These are phyloP conservation scores for Tarsius wallacei DNA, from an alignment of 2,797 vertebrate genomes.

Conservation along the genomic window DNA sequence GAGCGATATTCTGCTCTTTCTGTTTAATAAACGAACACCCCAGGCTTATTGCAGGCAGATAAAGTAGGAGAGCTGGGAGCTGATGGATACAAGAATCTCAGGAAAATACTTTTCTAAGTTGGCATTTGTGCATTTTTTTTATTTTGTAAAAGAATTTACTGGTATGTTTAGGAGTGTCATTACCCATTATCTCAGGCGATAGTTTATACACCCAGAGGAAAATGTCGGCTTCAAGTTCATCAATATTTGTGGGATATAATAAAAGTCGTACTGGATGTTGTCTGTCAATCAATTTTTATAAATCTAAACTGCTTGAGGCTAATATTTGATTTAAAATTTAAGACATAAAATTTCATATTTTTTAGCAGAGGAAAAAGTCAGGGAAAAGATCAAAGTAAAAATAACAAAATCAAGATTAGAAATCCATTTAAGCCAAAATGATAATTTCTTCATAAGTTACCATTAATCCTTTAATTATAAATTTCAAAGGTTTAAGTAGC, in stretches of 20 bases:
- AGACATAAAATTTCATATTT: conserved; percentile 87
- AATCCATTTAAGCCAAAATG: conserved; percentile 92
- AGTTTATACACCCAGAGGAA: background rate
- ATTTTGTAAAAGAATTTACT: conserved; percentile 20
- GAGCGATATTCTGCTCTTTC: background rate
- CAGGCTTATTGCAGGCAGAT: background rate
- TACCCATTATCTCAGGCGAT: background rate
- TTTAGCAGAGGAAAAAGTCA: conserved; percentile 87
- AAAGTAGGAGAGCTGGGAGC: background rate
- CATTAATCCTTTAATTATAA: conserved; percentile 93
- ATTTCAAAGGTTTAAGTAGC: conserved; percentile 93
- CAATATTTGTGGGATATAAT: background rate
- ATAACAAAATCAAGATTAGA: conserved; percentile 90
- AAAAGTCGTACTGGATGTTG: conserved; percentile 4
- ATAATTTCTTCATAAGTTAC: conserved; percentile 92
- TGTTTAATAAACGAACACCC: background rate
- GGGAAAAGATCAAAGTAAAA: conserved; percentile 90
- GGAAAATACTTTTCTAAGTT: conserved; percentile 11
- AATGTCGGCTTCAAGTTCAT: background rate
- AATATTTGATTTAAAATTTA: conserved; percentile 75
- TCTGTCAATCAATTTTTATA: conserved; percentile 61
- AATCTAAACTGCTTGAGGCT: conserved; percentile 44
- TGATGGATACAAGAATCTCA: background rate
- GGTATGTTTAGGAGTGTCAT: background rate
- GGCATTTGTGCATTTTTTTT: background rate